Percentiles rank a stretch among this genome's conserved stretches.
These are phyloP conservation scores for Bradypus variegatus DNA, from an alignment of 2,797 vertebrate species.

Conservation along the genomic window DNA sequence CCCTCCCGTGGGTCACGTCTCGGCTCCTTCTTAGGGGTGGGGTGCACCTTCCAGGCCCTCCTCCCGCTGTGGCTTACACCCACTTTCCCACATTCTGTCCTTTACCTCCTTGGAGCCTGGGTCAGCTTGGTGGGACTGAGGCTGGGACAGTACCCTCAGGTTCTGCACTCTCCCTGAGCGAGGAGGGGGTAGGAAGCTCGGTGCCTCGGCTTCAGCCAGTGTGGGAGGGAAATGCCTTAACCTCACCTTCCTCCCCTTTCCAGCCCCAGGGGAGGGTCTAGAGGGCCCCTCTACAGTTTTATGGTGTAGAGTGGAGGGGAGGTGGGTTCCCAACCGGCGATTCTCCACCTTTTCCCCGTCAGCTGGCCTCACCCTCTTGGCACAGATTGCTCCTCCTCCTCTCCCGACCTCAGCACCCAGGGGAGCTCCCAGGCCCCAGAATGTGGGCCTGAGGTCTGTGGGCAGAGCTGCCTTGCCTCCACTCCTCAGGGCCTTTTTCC, in stretches of 20 bases:
- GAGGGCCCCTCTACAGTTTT: neutral
- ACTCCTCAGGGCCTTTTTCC: neutral
- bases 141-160: neutral
- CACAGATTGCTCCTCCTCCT: neutral
- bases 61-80: neutral
- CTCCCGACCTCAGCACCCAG: neutral
- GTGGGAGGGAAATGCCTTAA: slow-evolving; percentile 52
- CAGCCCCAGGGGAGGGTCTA: neutral
- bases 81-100: neutral
- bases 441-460: neutral
- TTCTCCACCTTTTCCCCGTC: neutral
- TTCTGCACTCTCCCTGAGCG: neutral
- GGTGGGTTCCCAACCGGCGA: neutral
- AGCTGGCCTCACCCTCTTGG: neutral
- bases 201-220: slow-evolving; percentile 48
- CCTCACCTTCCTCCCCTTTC: slow-evolving; percentile 6
- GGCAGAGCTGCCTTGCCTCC: neutral
- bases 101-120: slow-evolving; percentile 19
- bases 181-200: neutral
- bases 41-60: neutral
- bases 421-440: neutral
- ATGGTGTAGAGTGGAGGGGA: neutral
- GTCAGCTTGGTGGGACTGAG: slow-evolving; percentile 9
- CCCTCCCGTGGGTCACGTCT: neutral
- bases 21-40: neutral